Base-by-base conservation (phyloP, 2,888 invertebrate genomes). In the Diarsia rubi region DNA sequence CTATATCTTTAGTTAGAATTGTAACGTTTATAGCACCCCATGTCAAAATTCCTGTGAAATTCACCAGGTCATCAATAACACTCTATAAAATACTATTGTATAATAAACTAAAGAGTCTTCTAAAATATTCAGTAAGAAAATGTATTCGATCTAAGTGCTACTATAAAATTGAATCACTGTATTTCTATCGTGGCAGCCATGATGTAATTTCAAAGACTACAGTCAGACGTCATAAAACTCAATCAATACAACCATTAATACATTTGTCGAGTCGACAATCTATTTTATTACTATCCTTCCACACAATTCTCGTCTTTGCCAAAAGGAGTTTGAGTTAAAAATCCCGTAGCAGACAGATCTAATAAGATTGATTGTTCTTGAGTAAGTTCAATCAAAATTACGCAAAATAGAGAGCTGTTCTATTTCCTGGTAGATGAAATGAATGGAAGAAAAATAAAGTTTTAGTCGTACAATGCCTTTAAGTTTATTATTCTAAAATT, bases 181-280 rank as follows among this genome's bases (percentile, higher is more conserved):
- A 64, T 75, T 76, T 62, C 69, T 31, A n/a, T 69, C 72, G 74
- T 65, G 44, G 42, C 72, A 60, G 42, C 76, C 69, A 79, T 79
- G 82, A 84, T 73, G 69, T 74, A 69, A 82, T 76, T 84, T 75
- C 87, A 78, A 79, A 84, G 78, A 79, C 73, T 75, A 75, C 77
- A 77, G 74, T 73, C 75, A 83, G 80, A 68, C 69, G 80, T 88
- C 84, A 84, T 88, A 88, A 88, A 87, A 83, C 86, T 86, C 86
- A 88, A 88, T 88, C 88, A 88, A 88, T 87, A 88, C 70, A 85
- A 80, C 82, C 84, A 83, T 87, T 88, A 88, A 87, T 87, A 84
- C 75, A 88, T 87, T 88, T 86, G 88, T 78, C 86, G 83, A 88
- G 75, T 84, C 74, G 72, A 78, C 84, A 87, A 84, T 84, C 69